Conservation (phyloP, 2,797 vertebrate genomes). For the Sebastes matsubarae region DNA sequence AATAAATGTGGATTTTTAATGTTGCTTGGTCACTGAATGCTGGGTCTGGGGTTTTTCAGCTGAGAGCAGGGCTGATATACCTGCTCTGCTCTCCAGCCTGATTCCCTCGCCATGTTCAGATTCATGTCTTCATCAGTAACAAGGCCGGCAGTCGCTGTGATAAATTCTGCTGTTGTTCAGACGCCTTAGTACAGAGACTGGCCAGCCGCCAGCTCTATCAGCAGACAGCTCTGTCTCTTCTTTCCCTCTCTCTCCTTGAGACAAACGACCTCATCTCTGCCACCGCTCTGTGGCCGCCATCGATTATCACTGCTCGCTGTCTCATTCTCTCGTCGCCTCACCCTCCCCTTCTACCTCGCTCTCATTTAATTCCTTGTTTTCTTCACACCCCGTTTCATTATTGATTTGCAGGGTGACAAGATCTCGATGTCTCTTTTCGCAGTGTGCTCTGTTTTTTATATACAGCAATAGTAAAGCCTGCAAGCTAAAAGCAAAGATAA, state of each 20-base stretch:
- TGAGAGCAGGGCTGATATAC: slow-evolving; percentile 1
- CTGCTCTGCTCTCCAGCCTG: background rate
- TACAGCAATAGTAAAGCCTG: background rate
- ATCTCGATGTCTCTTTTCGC: slow-evolving; percentile 57
- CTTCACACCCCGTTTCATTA: slow-evolving; percentile 58
- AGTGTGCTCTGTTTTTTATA: background rate
- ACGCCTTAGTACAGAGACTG: slow-evolving; percentile 42
- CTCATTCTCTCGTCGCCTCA: slow-evolving; percentile 9
- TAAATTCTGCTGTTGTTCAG: slow-evolving; percentile 51
- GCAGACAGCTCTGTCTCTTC: slow-evolving; percentile 56
- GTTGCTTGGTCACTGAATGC: background rate
- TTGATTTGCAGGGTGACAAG: slow-evolving; percentile 57
- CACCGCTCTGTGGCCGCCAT: slow-evolving; percentile 53
- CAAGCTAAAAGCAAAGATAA: background rate
- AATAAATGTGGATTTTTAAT: slow-evolving; percentile 4
- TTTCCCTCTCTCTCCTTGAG: slow-evolving; percentile 32
- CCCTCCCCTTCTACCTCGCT: background rate
- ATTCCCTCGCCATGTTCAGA: slow-evolving; percentile 23
- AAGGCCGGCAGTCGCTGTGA: slow-evolving; percentile 59
- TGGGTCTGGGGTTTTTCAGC: background rate
- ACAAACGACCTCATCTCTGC: slow-evolving; percentile 66
- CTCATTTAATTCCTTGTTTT: slow-evolving; percentile 44
- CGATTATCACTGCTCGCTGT: slow-evolving; percentile 51
- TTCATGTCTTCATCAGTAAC: slow-evolving; percentile 60
- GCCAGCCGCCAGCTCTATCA: slow-evolving; percentile 50